A percentile compares a stretch with the other conserved stretches of the same genome.
phyloP scores from a whole-genome alignment of 2,888 invertebrate species.

The Caenorhabditis panamensis region DNA sequence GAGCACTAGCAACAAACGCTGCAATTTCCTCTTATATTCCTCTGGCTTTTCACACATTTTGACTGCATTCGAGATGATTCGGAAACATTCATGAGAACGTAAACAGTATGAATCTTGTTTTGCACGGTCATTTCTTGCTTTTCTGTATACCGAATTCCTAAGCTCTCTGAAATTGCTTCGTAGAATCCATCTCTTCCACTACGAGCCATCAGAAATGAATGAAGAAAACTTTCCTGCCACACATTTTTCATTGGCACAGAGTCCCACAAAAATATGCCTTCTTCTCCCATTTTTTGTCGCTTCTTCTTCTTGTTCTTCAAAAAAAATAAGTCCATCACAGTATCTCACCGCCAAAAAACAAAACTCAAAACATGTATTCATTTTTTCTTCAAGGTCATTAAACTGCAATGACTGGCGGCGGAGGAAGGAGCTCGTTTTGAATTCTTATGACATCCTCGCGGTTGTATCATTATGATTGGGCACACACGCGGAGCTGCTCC shows the following conservation, averaged over 20 bases:
- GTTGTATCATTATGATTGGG: slow-evolving; percentile 61
- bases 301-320: slow-evolving; percentile 14
- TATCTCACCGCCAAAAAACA: slow-evolving; percentile 21
- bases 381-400: slow-evolving; percentile 52
- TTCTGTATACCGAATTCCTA: slow-evolving; percentile 4
- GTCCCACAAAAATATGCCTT: slow-evolving; percentile 32
- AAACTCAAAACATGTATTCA: slow-evolving; percentile 54
- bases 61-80: not conserved
- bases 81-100: too few relatives aligned
- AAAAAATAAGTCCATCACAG: slow-evolving; percentile 26
- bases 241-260: slow-evolving; percentile 36
- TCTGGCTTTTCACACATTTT: not conserved
- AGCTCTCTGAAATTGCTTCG: slow-evolving; percentile 8
- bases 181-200: not conserved
- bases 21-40: too few relatives aligned
- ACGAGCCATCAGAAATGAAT: slow-evolving; percentile 60
- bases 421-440: slow-evolving; percentile 60
- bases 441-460: slow-evolving; percentile 61
- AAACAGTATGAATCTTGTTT: too few relatives aligned
- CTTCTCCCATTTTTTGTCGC: slow-evolving; percentile 18
- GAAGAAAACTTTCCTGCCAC: slow-evolving; percentile 50
- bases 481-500: slow-evolving; percentile 30
- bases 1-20: not conserved
- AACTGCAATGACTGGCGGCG: slow-evolving; percentile 34
- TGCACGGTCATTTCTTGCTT: too few relatives aligned